Percentiles rank a stretch among this genome's conserved stretches.
phyloP scores from a whole-genome alignment of 1,140 invertebrate species.

The Cecropterus lyciades region DNA sequence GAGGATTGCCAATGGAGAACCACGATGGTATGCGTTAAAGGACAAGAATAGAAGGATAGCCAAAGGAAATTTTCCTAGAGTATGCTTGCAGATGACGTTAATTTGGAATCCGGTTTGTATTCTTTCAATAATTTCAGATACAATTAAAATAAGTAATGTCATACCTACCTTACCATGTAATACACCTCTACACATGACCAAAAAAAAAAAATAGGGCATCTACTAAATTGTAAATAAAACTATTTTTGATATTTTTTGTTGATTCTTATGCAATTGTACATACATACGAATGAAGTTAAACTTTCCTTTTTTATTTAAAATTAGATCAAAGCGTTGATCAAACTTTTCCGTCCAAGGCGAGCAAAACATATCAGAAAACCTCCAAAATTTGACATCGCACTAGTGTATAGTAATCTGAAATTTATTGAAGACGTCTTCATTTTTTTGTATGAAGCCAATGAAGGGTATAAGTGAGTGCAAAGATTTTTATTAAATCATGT shows the following conservation, averaged over 20 bases:
- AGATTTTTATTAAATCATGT: too few relatives aligned
- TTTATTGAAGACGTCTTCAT: constrained; percentile 59
- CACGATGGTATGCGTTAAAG: constrained; percentile 69
- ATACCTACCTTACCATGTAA: too few relatives aligned
- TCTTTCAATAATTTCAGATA: background rate
- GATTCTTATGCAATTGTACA: too few relatives aligned
- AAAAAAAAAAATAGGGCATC: too few relatives aligned
- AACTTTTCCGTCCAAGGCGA: constrained; percentile 63
- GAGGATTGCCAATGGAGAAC: constrained; percentile 55
- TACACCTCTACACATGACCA: too few relatives aligned
- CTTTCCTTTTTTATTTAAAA: constrained; percentile 9
- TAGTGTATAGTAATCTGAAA: constrained; percentile 64
- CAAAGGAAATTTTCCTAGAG: constrained; percentile 72
- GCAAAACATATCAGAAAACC: constrained; percentile 63
- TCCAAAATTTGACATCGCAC: constrained; percentile 62
- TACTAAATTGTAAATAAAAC: background rate
- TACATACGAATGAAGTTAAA: too few relatives aligned
- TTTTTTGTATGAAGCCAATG: constrained; percentile 50
- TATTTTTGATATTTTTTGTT: too few relatives aligned
- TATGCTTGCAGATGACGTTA: constrained; percentile 77
- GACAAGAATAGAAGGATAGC: constrained; percentile 59
- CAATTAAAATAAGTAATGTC: background rate
- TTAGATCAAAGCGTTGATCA: constrained; percentile 66
- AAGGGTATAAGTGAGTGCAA: constrained; percentile 73
- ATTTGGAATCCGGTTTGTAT: constrained; percentile 70